phyloP scores from a whole-genome alignment of 2,888 invertebrate genomes.

The Cerceris rybyensis region DNA sequence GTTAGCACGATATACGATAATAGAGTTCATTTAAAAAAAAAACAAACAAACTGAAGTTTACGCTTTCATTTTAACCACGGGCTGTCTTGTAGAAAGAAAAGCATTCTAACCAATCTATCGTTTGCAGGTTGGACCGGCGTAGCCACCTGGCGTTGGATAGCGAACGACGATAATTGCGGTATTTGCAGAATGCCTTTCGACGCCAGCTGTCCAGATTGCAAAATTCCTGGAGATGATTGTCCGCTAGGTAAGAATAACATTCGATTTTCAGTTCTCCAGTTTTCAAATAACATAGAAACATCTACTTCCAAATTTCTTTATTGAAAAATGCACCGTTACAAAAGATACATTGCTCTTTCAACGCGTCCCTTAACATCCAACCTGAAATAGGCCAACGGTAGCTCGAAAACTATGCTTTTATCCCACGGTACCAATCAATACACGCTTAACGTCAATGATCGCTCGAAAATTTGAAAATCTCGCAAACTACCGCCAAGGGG shows the following conservation, averaged over 20 bases:
- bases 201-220: conserved; percentile 98
- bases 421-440: too few relatives aligned
- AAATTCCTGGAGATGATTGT: conserved; percentile 98
- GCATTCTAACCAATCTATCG: conserved; percentile 9
- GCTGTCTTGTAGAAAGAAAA: neutral
- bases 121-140: conserved; percentile 94
- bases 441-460: too few relatives aligned
- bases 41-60: neutral
- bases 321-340: too few relatives aligned
- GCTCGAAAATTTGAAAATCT: neutral
- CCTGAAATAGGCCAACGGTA: too few relatives aligned
- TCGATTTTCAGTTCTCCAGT: neutral
- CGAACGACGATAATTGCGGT: conserved; percentile 99
- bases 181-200: conserved; percentile 99
- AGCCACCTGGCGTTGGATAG: conserved; percentile 99
- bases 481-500: conserved; percentile 56
- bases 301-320: neutral
- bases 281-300: neutral
- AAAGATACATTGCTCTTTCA: too few relatives aligned
- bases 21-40: neutral
- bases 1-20: neutral
- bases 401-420: too few relatives aligned
- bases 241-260: conserved; percentile 86
- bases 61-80: conserved; percentile 14
- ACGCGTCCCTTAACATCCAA: too few relatives aligned